Percentiles rank a stretch among this genome's conserved stretches.
Evolutionary conservation across 2,113 vertebrate genomes (phyloP).

Genomic region (Dasyprocta punctata): DNA sequence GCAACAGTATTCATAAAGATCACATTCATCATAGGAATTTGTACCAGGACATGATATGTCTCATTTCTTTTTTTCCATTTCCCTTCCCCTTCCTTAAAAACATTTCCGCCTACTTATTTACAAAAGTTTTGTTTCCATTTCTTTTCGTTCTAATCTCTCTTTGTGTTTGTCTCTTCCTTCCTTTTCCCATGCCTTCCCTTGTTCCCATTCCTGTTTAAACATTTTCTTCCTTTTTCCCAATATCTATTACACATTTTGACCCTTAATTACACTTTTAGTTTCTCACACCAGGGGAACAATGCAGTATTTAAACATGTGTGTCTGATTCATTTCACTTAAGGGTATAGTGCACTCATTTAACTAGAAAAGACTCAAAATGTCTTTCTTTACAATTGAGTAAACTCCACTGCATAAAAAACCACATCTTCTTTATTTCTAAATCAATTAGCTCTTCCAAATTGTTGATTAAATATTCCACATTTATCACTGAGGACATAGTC

Average conservation of each 20-base stretch:
- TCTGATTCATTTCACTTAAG: neutral
- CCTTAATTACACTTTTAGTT: neutral
- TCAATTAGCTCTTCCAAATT: neutral
- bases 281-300: neutral
- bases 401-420: neutral
- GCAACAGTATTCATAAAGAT: no score
- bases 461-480: neutral
- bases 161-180: neutral
- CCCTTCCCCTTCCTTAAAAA: accelerated
- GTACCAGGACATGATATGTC: neutral
- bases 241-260: neutral
- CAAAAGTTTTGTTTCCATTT: neutral
- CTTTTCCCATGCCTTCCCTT: neutral
- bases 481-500: neutral
- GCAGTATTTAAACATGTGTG: neutral
- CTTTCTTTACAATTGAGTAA: neutral
- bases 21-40: neutral
- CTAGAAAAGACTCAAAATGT: neutral
- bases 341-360: neutral
- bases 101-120: neutral
- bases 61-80: neutral
- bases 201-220: neutral
- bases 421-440: neutral
- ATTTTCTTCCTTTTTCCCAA: neutral
- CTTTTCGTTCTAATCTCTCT: neutral